Percentiles rank a stretch among this genome's conserved stretches.
Evolutionary conservation across 2,888 invertebrate genomes (phyloP).

Genomic region (Aethes cnicana): DNA sequence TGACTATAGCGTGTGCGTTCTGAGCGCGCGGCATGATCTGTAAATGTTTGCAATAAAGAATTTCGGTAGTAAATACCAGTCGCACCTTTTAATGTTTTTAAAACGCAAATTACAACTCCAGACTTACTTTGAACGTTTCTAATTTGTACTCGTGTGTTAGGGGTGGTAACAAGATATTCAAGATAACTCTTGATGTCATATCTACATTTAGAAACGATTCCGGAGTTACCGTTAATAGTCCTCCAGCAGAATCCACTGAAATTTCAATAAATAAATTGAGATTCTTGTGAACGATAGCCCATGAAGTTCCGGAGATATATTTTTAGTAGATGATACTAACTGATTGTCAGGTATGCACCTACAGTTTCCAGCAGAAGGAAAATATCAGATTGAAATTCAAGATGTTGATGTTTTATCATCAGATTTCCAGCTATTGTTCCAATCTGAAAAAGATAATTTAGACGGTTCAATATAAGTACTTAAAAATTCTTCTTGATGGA

Average conservation of each 20-base stretch:
- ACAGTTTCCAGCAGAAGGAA: conserved; percentile 76
- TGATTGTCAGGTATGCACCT: conserved; percentile 51
- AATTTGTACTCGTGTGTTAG: conserved; percentile 40
- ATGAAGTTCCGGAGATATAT: too few relatives aligned
- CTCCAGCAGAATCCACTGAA: conserved; percentile 45
- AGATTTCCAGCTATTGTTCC: conserved; percentile 88
- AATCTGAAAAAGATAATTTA: too few relatives aligned
- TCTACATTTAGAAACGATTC: conserved; percentile 63
- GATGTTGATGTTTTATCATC: conserved; percentile 85
- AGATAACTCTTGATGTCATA: conserved; percentile 65
- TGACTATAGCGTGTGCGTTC: conserved; percentile 89
- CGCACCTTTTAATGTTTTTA: too few relatives aligned
- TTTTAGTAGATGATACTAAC: conserved; percentile 48
- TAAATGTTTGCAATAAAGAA: too few relatives aligned
- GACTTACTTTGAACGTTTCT: conserved; percentile 54
- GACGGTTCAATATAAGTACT: too few relatives aligned
- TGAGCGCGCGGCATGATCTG: conserved; percentile 88
- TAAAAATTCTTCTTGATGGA: too few relatives aligned
- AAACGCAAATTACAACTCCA: too few relatives aligned
- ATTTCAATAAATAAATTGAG: too few relatives aligned
- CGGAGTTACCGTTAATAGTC: conserved; percentile 51
- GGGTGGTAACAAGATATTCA: conserved; percentile 52
- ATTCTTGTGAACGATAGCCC: too few relatives aligned
- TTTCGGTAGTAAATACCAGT: too few relatives aligned
- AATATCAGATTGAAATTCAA: conserved; percentile 87